Base-by-base conservation (phyloP, 2,888 invertebrate genomes). In the Germaria angustata region DNA sequence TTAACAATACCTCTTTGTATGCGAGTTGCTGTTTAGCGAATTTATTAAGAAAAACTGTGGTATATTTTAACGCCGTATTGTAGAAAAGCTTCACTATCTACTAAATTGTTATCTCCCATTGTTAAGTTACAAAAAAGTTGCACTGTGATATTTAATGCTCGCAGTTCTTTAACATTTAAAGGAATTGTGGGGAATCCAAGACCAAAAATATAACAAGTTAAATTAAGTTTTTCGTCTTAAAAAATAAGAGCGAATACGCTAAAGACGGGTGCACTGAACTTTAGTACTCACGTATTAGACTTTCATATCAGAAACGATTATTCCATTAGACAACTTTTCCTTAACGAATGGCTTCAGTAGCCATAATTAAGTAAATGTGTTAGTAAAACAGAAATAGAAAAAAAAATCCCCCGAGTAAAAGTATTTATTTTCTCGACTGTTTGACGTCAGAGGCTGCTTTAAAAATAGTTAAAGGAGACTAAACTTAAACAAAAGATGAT, bases 231-330 rank as follows among this genome's bases (percentile, higher is more conserved):
- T 39, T 39, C 51, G n/a, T 51, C 36, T 17, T 22, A 2, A 7
- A 39, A 51, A 15, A 39, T 6, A 39, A 34, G 17, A 53, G 6
- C 24, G n/a, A 53, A n/a, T n/a, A 28, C 15, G 24, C 17, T 11
- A 9, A 20, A 68, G 41, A 68, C 1, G 6, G 9, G 68, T 32
- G 41, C 68, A 68, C 9, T 55, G 68, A 68, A 68, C 68, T 68
- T 53, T 17, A 28, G 13, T 55, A 7, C 41, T 41, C 15, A 36
- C 53, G 17, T 20, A 28, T 55, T 53, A 28, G 68, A 68, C 68
- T 15, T 53, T 68, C 17, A 28, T 28, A 28, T 6, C 28, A 28
- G 3, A 28, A 28, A 28, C 3, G 6, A n/a, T 44, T 46, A 13
- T n/a, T 46, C 46, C 32, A 15, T 17, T 13, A 13, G 20, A 20